Evolutionary conservation across 2,888 invertebrate species (phyloP), one percentile per base, ranked within the genome.

Genomic region (Oligia latruncula): DNA sequence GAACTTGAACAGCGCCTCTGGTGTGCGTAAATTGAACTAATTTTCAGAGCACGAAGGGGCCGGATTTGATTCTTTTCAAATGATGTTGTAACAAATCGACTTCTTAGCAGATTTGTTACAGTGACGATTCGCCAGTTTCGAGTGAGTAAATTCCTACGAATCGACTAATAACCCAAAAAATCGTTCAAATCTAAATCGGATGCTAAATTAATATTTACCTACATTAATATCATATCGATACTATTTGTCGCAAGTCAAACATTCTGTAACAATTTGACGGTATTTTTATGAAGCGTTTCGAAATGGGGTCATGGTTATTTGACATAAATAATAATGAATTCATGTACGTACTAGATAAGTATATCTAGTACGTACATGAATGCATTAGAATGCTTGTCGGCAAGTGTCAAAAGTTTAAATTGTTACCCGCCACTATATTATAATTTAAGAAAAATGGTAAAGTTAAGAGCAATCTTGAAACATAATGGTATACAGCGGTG

Each of bases 261-360:
- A 84, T 74, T 86, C 71, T 74, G 86, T 84, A 84, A 88, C 70
- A 60, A 62, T 81, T 83, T 81, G 73, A 64, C 74, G 81, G 74
- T 85, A 83, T 86, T 82, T 88, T 86, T 85, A 82, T 84, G 78
- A 80, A 83, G 55, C n/a, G 67, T 89, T 66, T 80, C 58, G 88
- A 83, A 90, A 89, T 70, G 71, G 77, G 89, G 90, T 89, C 90
- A 87, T 86, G 85, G 84, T 71, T 90, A 82, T 85, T 90, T 87
- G 84, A 83, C 84, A 80, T 86, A 71, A n/a, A n/a, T n/a, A n/a
- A n/a, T n/a, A n/a, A n/a, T n/a, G n/a, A n/a, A n/a, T n/a, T n/a
- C n/a, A n/a, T n/a, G n/a, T n/a, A n/a, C n/a, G n/a, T n/a, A n/a
- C n/a, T n/a, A n/a, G n/a, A n/a, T n/a, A n/a, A n/a, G 78, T 64